A percentile compares a stretch with the other conserved stretches of the same genome.
These are phyloP conservation scores for Gila orcuttii DNA, from an alignment of 2,113 vertebrate genomes.

Conservation along the genomic window DNA sequence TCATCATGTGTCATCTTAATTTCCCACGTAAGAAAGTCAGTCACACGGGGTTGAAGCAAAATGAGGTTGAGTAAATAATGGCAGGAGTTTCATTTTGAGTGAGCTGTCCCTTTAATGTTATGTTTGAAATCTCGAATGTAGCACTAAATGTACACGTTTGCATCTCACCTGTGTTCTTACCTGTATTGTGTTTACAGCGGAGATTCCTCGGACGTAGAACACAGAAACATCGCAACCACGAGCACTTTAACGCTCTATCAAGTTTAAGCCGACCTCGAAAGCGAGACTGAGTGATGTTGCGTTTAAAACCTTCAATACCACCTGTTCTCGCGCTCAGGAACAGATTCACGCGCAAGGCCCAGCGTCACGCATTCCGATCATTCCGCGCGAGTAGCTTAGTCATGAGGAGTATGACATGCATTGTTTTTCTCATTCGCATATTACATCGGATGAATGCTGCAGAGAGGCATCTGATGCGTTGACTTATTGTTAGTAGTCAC, in stretches of 20 bases:
- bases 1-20: background rate
- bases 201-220: background rate
- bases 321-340: background rate
- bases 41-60: background rate
- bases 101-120: background rate
- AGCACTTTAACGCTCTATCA: background rate
- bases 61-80: background rate
- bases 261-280: too few relatives aligned
- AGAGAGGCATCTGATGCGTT: background rate
- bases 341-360: constrained; percentile 2
- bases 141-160: background rate
- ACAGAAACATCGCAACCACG: background rate
- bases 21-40: background rate
- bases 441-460: background rate
- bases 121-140: background rate
- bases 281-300: background rate
- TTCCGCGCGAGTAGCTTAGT: background rate
- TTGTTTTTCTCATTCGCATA: background rate
- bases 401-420: background rate
- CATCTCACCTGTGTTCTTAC: constrained; percentile 4
- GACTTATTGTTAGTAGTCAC: background rate
- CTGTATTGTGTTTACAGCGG: background rate
- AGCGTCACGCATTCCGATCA: constrained; percentile 32
- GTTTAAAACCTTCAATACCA: background rate
- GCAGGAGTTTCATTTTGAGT: background rate